A percentile compares a stretch with the other conserved stretches of the same genome.
Evolutionary conservation across 2,113 vertebrate species (phyloP).

Genomic region (Catagonus wagneri): DNA sequence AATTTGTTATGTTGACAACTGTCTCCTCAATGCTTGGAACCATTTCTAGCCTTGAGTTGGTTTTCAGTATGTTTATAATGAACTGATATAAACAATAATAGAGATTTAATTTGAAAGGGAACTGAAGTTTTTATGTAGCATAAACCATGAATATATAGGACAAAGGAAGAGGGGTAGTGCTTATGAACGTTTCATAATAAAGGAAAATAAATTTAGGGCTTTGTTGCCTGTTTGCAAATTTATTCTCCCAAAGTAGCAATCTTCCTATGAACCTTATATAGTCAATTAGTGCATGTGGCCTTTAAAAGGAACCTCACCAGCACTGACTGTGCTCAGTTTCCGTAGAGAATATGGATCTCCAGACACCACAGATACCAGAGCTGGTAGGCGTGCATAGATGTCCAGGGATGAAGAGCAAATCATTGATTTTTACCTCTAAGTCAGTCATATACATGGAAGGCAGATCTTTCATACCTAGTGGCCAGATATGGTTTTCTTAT

Average conservation of each 20-base stretch:
- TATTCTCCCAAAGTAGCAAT: background rate
- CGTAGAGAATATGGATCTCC: background rate
- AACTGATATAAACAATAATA: background rate
- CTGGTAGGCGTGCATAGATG: background rate
- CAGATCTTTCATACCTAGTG: background rate
- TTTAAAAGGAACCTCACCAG: background rate
- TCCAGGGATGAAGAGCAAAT: background rate
- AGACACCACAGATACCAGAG: background rate
- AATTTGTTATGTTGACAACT: background rate
- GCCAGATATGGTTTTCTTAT: background rate
- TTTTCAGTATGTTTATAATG: background rate
- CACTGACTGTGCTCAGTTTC: background rate
- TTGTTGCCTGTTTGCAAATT: background rate
- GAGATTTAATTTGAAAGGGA: conserved; percentile 11
- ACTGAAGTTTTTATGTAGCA: background rate
- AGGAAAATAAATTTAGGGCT: background rate
- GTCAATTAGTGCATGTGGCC: background rate
- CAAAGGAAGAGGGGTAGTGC: background rate
- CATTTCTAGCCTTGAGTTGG: background rate
- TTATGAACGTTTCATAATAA: background rate
- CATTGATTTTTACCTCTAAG: background rate
- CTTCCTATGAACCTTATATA: background rate
- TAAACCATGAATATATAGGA: background rate
- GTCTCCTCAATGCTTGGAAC: background rate
- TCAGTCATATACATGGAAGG: background rate